Evolutionary conservation across 2,113 vertebrate species (phyloP).

Genomic region (Microtus ochrogaster): DNA sequence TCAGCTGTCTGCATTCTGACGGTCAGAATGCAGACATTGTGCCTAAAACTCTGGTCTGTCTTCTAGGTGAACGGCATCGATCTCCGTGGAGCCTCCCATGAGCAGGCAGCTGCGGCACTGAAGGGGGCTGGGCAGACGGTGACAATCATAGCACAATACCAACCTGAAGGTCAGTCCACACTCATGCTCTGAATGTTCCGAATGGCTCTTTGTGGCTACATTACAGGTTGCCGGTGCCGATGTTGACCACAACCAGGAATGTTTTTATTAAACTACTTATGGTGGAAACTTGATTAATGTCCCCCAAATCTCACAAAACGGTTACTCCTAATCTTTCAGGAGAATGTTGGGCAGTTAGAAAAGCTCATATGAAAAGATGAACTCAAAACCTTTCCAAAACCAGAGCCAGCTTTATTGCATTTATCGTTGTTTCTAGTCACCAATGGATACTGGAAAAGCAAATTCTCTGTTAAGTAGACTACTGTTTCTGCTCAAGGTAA

Average conservation of each 20-base stretch:
- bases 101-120: constrained; percentile 95
- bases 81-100: constrained; percentile 95
- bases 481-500: background rate
- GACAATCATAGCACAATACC: constrained; percentile 96
- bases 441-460: constrained; percentile 18
- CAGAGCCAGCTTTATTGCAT: constrained; percentile 49
- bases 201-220: background rate
- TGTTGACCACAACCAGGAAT: background rate
- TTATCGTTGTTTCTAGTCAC: constrained; percentile 47
- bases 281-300: constrained; percentile 40
- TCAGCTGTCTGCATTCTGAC: background rate
- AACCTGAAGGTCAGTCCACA: constrained; percentile 94
- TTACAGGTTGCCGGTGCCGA: background rate
- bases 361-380: constrained; percentile 12
- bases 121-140: constrained; percentile 98
- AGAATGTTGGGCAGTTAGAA: constrained; percentile 24
- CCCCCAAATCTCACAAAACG: background rate
- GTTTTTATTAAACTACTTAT: background rate
- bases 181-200: background rate
- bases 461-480: background rate
- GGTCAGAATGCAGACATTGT: background rate
- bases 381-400: constrained; percentile 3
- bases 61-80: constrained; percentile 96
- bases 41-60: constrained; percentile 13
- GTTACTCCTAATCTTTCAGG: constrained; percentile 14